phyloP scores from a whole-genome alignment of 2,888 invertebrate genomes.

The Cantharis rufa region DNA sequence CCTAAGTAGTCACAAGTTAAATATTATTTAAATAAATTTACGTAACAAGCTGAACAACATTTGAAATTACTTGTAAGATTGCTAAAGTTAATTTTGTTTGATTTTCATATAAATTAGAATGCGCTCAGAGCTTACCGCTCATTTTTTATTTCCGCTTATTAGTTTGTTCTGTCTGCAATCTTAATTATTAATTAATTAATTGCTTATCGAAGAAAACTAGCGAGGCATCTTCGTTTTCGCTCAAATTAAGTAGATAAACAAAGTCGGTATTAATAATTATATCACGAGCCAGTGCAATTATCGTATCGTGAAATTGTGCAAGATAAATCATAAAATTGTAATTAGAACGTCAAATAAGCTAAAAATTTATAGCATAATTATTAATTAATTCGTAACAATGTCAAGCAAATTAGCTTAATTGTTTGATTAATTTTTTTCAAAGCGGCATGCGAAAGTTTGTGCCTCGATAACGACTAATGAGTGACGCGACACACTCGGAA shows the following conservation, averaged over 20 bases:
- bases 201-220: background rate
- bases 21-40: conserved; percentile 38
- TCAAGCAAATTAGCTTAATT: background rate
- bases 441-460: too few relatives aligned
- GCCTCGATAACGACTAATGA: too few relatives aligned
- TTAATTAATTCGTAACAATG: background rate
- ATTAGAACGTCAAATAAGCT: background rate
- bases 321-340: background rate
- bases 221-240: background rate
- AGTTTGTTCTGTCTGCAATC: too few relatives aligned
- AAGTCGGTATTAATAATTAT: background rate
- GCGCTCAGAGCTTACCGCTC: background rate
- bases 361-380: background rate
- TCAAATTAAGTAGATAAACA: background rate
- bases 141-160: background rate
- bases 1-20: conserved; percentile 35
- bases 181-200: background rate
- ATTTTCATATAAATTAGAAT: conserved; percentile 16
- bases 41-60: conserved; percentile 34
- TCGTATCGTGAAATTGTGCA: background rate
- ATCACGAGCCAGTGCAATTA: background rate
- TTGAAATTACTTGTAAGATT: conserved; percentile 33
- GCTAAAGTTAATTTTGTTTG: conserved; percentile 27
- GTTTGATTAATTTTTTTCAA: too few relatives aligned
- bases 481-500: too few relatives aligned